Base-by-base conservation (phyloP, 2,113 vertebrate genomes). In the Arenaria interpres region DNA sequence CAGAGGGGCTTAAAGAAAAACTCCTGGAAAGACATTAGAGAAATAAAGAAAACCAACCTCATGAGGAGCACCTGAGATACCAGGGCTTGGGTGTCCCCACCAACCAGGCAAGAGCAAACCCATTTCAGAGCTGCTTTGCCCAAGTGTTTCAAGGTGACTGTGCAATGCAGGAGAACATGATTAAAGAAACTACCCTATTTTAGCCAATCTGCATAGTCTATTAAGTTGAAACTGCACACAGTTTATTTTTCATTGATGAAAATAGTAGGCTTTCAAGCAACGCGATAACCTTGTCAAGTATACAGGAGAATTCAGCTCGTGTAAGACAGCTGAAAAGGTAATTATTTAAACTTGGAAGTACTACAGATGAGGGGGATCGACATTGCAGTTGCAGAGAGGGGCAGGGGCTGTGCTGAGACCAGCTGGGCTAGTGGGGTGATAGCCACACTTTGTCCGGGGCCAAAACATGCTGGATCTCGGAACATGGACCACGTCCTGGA, bases 221-320 rank as follows among this genome's bases (percentile, higher is more conserved):
- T 41, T 85, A 82, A 46, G 35, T 9, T 46, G 69, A 78, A 88
- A 54, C 66, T 27, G 71, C 76, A 76, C 9, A 7, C 12, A 66
- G 72, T 74, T 88, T 88, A 57, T 86, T 94, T 92, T 93, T 84
- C 83, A 76, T 19, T 86, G 85, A 91, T 85, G 80, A 90, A 93
- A 92, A 88, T 78, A 94, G 90, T 72, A 85, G 86, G 35, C 25
- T 96, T 27, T 86, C 79, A 63, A 90, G 86, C 69, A 88, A 85
- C 63, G 62, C 1, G 3, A 78, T 85, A 74, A 88, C 62, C 39
- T 88, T 93, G 60, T 68, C 85, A 90, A 50, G 95, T 16, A 81
- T 73, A 90, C 39, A 85, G 90, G 68, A 85, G 85, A 90, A 60
- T 7, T 79, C 57, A 60, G 73, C 48, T 32, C 0, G 0, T 8